Percentiles rank a stretch among this genome's conserved stretches.
phyloP scores from a whole-genome alignment of 37 sponge, comb jelly and placozoan species.

The Cladorhizidae sp. region DNA sequence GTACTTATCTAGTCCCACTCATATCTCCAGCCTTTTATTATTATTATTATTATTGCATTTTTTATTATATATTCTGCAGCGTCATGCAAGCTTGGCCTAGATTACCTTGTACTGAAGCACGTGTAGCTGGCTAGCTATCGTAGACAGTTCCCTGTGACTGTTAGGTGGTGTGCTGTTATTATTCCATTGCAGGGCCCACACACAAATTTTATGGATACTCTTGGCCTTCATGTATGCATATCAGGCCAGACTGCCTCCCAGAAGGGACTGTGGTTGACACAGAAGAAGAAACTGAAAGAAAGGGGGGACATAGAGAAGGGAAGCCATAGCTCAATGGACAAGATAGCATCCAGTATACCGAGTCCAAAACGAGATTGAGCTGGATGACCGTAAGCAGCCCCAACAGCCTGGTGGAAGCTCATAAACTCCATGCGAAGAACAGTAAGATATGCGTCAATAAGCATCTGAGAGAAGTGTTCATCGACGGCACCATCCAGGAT shows the following conservation, averaged over 20 bases:
- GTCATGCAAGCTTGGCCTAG: too few relatives aligned
- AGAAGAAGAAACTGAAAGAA: not conserved
- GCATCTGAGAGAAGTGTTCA: slow-evolving; percentile 70
- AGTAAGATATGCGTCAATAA: slow-evolving; percentile 58
- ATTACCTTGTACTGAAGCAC: too few relatives aligned
- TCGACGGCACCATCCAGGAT: slow-evolving; percentile 78
- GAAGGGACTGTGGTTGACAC: slow-evolving; percentile 56
- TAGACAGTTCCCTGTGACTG: too few relatives aligned
- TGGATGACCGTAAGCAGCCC: slow-evolving; percentile 88
- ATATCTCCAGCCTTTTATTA: too few relatives aligned
- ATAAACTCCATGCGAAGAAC: slow-evolving; percentile 74
- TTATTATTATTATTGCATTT: too few relatives aligned
- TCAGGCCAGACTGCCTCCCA: slow-evolving; percentile 86
- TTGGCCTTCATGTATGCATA: slow-evolving; percentile 91
- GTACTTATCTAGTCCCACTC: too few relatives aligned
- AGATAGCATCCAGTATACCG: not conserved
- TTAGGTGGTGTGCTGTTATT: too few relatives aligned
- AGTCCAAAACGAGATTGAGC: not conserved
- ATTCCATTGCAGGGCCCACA: slow-evolving; percentile 53
- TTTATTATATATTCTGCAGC: too few relatives aligned
- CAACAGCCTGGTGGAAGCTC: slow-evolving; percentile 66
- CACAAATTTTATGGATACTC: slow-evolving; percentile 90
- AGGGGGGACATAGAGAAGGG: not conserved
- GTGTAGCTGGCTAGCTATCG: too few relatives aligned
- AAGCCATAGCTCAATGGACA: not conserved